Evolutionary conservation across 1,140 invertebrate species (phyloP).

Genomic region (Hyphantria cunea): DNA sequence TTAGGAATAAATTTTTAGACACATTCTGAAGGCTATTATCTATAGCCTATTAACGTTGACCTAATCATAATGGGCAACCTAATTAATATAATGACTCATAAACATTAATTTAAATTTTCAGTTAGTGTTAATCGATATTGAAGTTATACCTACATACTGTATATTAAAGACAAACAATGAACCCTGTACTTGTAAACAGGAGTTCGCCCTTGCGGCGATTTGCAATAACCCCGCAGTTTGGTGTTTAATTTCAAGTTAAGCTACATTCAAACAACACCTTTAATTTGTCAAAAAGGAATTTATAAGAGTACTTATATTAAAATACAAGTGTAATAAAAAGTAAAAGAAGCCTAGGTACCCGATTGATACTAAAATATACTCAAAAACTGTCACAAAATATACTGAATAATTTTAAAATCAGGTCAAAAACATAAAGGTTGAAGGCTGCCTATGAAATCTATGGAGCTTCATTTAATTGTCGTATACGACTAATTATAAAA

Average conservation of each 20-base stretch:
- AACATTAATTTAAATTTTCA: slow-evolving; percentile 29
- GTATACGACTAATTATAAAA: too few relatives aligned
- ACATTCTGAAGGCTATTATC: background rate
- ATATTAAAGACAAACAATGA: slow-evolving; percentile 58
- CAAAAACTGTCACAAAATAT: too few relatives aligned
- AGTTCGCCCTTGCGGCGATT: slow-evolving; percentile 44
- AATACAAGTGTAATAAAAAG: too few relatives aligned
- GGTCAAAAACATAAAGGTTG: too few relatives aligned
- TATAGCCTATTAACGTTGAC: background rate
- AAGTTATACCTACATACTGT: slow-evolving; percentile 41
- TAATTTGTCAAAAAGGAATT: too few relatives aligned
- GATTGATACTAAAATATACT: too few relatives aligned
- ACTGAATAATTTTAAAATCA: too few relatives aligned
- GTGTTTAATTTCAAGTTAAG: slow-evolving; percentile 50
- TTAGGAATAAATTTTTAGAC: background rate
- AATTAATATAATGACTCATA: slow-evolving; percentile 24
- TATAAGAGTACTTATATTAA: too few relatives aligned
- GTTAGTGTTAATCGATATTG: slow-evolving; percentile 22
- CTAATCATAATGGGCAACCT: background rate
- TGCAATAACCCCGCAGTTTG: slow-evolving; percentile 44
- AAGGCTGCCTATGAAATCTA: too few relatives aligned
- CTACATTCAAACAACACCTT: background rate
- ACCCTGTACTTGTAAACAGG: slow-evolving; percentile 46
- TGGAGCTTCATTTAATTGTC: too few relatives aligned
- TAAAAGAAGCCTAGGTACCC: too few relatives aligned